Percentiles rank a stretch among this genome's conserved stretches.
phyloP scores from a whole-genome alignment of 2,797 vertebrate species.

The Octomys mimax region DNA sequence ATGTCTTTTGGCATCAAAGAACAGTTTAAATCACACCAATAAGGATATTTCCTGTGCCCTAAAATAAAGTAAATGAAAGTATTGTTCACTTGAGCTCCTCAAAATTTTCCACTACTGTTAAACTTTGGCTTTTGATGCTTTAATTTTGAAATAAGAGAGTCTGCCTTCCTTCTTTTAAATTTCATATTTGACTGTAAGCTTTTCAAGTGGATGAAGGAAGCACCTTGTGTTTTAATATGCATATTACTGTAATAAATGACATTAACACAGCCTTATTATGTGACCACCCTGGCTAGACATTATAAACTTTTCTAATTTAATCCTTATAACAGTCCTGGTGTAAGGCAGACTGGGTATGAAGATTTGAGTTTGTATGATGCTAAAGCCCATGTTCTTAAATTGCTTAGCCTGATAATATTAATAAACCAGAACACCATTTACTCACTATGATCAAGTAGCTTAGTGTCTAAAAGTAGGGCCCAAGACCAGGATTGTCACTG shows the following conservation, averaged over 20 bases:
- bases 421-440: background rate
- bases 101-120: constrained; percentile 24
- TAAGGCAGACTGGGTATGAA: background rate
- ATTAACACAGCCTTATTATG: background rate
- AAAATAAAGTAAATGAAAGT: constrained; percentile 59
- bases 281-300: background rate
- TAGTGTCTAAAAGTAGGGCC: background rate
- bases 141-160: background rate
- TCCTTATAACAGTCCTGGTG: background rate
- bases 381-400: background rate
- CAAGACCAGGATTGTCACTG: background rate
- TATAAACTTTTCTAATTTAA: background rate
- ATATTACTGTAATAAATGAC: background rate
- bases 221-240: background rate
- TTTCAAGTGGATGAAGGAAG: constrained; percentile 14
- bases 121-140: constrained; percentile 54
- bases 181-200: constrained; percentile 9
- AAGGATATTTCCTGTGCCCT: constrained; percentile 5
- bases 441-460: background rate
- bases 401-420: background rate
- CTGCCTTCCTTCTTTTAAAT: background rate
- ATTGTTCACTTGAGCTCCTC: constrained; percentile 43
- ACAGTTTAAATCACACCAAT: constrained; percentile 42
- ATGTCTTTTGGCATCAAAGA: constrained; percentile 70
- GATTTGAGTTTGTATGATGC: background rate